phyloP scores from a whole-genome alignment of 1,140 invertebrate species.

The Hestina assimilis region DNA sequence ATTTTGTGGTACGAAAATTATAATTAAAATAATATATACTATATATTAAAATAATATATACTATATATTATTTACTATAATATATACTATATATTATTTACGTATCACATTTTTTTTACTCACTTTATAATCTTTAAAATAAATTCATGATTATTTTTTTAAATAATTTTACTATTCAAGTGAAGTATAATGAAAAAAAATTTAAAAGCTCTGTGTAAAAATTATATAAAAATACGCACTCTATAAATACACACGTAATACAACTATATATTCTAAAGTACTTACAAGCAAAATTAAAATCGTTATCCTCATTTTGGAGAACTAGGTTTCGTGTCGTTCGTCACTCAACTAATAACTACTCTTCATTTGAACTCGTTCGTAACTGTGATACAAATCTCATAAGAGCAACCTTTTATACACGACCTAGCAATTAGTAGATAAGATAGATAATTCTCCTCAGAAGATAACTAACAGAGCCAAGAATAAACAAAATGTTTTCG shows the following conservation, averaged over 20 bases:
- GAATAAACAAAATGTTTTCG: constrained; percentile 69
- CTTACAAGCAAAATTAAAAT: constrained; percentile 61
- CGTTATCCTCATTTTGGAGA: constrained; percentile 58
- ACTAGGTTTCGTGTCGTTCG: constrained; percentile 64
- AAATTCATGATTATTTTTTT: background rate
- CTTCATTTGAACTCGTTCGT: constrained; percentile 64
- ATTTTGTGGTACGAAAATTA: too few relatives aligned
- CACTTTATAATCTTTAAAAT: too few relatives aligned
- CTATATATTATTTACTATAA: too few relatives aligned
- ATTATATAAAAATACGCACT: background rate
- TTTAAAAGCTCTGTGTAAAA: background rate
- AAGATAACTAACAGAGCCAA: constrained; percentile 49
- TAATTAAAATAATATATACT: too few relatives aligned
- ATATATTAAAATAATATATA: too few relatives aligned
- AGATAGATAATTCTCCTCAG: constrained; percentile 63
- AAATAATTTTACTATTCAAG: background rate
- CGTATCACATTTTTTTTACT: too few relatives aligned
- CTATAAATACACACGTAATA: too few relatives aligned
- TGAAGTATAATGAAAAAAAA: background rate
- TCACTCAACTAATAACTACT: constrained; percentile 51
- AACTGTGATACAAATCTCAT: constrained; percentile 43
- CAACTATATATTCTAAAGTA: constrained; percentile 29
- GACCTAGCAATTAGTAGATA: constrained; percentile 59
- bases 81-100: too few relatives aligned
- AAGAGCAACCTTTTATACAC: constrained; percentile 54